Evolutionary conservation across 2,888 invertebrate species (phyloP).

Genomic region (Eristalis arbustorum): DNA sequence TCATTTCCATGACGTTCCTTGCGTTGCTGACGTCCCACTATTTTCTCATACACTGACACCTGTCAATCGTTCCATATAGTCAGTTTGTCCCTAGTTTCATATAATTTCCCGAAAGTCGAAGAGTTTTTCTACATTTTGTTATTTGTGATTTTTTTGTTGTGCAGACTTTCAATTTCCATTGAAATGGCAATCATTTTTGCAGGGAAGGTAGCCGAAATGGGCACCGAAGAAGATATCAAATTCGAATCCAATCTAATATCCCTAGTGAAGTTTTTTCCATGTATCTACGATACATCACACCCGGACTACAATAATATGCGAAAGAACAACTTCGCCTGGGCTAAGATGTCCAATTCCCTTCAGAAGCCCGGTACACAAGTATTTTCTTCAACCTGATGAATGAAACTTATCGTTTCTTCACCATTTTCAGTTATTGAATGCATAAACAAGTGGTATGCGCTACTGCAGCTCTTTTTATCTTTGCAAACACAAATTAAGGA

Average conservation of each 20-base stretch:
- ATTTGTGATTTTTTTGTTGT: background rate
- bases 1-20: conserved; percentile 28
- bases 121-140: background rate
- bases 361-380: background rate
- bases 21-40: background rate
- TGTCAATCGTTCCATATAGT: conserved; percentile 12
- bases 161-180: background rate
- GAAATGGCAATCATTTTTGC: conserved; percentile 18
- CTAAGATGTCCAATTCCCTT: background rate
- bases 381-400: background rate
- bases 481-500: background rate
- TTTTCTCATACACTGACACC: background rate
- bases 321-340: conserved; percentile 27
- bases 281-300: background rate
- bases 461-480: background rate
- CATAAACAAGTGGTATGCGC: background rate
- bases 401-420: background rate
- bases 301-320: background rate
- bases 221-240: background rate
- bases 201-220: background rate
- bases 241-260: conserved; percentile 15
- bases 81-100: background rate
- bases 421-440: background rate
- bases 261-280: background rate
- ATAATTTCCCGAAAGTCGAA: background rate